Evolutionary conservation across 2,797 vertebrate species (phyloP), one percentile per base, ranked within the genome.

Genomic region (Rhincodon typus): DNA sequence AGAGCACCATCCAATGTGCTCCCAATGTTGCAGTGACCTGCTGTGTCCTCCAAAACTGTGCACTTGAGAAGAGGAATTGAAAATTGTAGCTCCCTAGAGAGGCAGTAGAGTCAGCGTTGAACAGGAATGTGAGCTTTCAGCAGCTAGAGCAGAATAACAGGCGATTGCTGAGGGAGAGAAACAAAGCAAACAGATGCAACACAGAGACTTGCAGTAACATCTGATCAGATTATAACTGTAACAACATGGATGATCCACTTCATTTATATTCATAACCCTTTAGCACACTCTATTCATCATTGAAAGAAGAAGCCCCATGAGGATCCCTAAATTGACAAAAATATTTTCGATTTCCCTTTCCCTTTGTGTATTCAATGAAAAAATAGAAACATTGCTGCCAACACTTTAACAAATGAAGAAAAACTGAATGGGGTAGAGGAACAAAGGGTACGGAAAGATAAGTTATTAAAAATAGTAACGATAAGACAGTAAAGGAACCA

Each of bases 191-290:
- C 42, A 21, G 10, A 62, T 12, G 12, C 7, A 21, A 38, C 79
- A 84, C 38, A 46, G 82, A 84, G 82, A 46, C 82, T 84, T 23
- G 1, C 82, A 84, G 19, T 84, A 25, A 25, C 82, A 23, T 84
- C 42, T 46, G 21, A 84, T 84, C 23, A 46, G 21, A 46, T 84
- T 84, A 25, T 84, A 46, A 23, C 42, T 46, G 42, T 42, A 46
- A 84, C 38, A 82, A 42, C 38, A 23, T 23, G 82, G 42, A 84
- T 46, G 82, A 46, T 84, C 82, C 6, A 46, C 21, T 0, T 46
- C 42, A 84, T 84, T 84, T 46, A 84, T 42, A 84, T 84, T 46
- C 42, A 84, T 84, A 84, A 84, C 42, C 79, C 82, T 84, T 84
- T 42, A 84, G 82, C 46, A 84, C 82, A 84, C 21, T 84, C 38